phyloP scores from a whole-genome alignment of 2,113 vertebrate genomes.

The Promerops cafer region DNA sequence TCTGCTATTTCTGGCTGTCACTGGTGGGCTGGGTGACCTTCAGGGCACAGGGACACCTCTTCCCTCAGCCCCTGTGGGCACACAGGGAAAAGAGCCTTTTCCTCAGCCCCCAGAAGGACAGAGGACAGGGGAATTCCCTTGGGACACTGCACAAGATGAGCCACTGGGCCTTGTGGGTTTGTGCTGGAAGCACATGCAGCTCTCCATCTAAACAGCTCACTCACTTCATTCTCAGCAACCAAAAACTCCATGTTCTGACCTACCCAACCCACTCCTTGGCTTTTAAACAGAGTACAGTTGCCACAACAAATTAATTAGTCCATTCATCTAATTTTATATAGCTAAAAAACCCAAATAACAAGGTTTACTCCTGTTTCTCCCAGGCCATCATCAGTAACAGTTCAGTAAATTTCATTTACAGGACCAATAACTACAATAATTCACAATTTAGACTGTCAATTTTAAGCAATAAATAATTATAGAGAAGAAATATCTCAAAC shows the following conservation, averaged over 20 bases:
- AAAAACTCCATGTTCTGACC: not conserved
- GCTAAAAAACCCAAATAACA: not conserved
- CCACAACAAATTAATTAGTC: not conserved
- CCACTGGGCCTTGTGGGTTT: not conserved
- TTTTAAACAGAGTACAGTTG: not conserved
- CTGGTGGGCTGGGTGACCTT: not conserved
- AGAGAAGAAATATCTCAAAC: not conserved
- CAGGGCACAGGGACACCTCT: not conserved
- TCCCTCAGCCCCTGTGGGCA: not conserved
- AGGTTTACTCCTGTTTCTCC: not conserved
- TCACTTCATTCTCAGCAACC: not conserved
- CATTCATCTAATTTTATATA: not conserved
- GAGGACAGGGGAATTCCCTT: not conserved
- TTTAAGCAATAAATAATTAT: not conserved
- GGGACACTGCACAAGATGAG: not conserved
- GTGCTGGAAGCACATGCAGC: not conserved
- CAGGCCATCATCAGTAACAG: not conserved
- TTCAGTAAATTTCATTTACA: not conserved
- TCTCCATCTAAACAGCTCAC: not conserved
- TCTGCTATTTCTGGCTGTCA: not conserved
- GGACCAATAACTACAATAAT: not conserved
- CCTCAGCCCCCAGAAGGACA: not conserved
- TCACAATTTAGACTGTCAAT: not conserved
- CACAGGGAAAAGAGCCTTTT: not conserved
- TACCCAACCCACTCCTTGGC: not conserved